Evolutionary conservation across 2,888 invertebrate genomes (phyloP).

Genomic region (Leucoma salicis): DNA sequence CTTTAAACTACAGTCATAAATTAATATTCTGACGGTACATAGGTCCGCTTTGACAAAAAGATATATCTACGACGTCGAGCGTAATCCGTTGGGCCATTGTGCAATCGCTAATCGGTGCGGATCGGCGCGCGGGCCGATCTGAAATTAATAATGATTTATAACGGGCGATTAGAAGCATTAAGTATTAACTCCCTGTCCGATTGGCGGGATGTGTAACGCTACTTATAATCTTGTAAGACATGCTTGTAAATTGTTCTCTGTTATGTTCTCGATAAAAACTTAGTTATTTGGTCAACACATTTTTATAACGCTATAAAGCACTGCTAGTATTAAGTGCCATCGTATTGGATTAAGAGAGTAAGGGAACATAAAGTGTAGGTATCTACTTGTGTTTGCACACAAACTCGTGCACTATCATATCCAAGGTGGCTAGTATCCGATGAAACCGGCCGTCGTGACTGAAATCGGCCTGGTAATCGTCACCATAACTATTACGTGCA

Average conservation of each 20-base stretch:
- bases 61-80: conserved; percentile 69
- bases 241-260: background rate
- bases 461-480: too few species aligned
- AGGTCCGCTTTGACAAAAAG: conserved; percentile 78
- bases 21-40: conserved; percentile 54
- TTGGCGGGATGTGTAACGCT: conserved; percentile 36
- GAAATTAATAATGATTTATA: conserved; percentile 81
- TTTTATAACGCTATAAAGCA: too few species aligned
- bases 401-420: too few species aligned
- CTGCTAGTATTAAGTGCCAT: too few species aligned
- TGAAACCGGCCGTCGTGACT: too few species aligned
- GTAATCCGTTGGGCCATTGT: conserved; percentile 76
- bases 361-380: too few species aligned
- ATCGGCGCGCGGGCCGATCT: conserved; percentile 64
- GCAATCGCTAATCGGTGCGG: conserved; percentile 78
- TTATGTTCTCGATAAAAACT: background rate
- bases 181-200: conserved; percentile 56
- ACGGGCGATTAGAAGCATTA: conserved; percentile 73
- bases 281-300: too few species aligned
- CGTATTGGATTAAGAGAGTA: too few species aligned
- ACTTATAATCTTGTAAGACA: conserved; percentile 17
- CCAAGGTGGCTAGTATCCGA: too few species aligned
- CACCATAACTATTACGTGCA: too few species aligned
- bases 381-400: too few species aligned
- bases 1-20: too few species aligned